Evolutionary conservation across 30 jellyfish, hydroid and myxozoan species (phyloP), one percentile per base, ranked within the genome.

Genomic region (Hydractinia symbiolongicarpus): DNA sequence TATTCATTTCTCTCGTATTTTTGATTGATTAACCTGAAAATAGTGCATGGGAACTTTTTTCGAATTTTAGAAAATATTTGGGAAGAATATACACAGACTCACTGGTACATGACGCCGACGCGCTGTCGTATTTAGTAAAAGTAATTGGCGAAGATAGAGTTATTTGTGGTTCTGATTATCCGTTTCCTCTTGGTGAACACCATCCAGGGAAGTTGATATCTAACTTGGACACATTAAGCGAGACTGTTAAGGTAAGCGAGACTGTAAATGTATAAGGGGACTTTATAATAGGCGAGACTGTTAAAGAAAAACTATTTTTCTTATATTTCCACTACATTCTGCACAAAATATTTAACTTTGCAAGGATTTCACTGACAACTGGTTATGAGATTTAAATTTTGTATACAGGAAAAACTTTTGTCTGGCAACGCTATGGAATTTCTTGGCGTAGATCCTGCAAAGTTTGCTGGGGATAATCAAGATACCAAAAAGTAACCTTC

Each of bases 101-200:
- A 13, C 66, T 90, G 16, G 97, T 90, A 15, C 97, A 85, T 66
- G 97, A 90, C 57, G 56, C 88, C 4, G 88, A 90, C 49, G 95
- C 97, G 4, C 67, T 90, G 73, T 70, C 93, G 10, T 72, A 81
- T 58, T 85, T 90, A 17, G 86, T 90, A 10, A 82, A 77, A 70
- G 76, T 77, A 6, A 82, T 90, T 67, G 97, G 97, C 2, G 95
- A 90, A 72, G 90, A 90, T 55, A 79, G 80, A 55, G 88, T 90
- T 16, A 76, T 90, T 51, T 57, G 85, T n/a, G 97, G 97, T n/a
- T 79, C 90, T 76, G 97, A 90, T 77, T 90, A 90, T 77, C 97
- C 97, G 21, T 90, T 90, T 67, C 97, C 97, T 8, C 88, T 90
- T 51, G 97, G 97, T 8, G 97, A 90, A 72, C 97, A 84, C 62